Evolutionary conservation across 2,797 vertebrate genomes (phyloP), one percentile per base, ranked within the genome.

Genomic region (Notolepis coatsorum): DNA sequence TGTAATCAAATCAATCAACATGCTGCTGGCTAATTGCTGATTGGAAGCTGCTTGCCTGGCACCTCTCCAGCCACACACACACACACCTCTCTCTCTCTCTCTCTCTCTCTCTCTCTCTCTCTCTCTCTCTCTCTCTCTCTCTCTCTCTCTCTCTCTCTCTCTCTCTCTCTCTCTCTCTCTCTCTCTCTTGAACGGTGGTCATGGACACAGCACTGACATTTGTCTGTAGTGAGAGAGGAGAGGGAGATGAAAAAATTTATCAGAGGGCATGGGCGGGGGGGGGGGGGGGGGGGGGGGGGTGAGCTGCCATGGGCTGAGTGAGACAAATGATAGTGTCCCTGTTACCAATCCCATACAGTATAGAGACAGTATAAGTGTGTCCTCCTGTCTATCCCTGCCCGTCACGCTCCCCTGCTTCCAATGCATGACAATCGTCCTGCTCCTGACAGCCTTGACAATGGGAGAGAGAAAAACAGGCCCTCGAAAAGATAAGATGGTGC

Each of bases 401-500:
- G 82, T 84, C 86, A 87, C 75, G 82, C 75, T 85, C 65, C 67
- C 59, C 45, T 68, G 82, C 78, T 61, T 79, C 72, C 85, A 90
- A 87, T 86, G 84, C 74, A 84, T 85, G 76, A 76, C 82, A 85
- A 85, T 87, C 71, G 81, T 80, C 68, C 70, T 23, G 41, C 54
- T 52, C 35, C 56, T 65, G 69, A 66, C 50, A 53, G 67, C 47
- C 57, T 35, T 38, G 51, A 79, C 69, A 80, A 80, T 62, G 79
- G 79, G 80, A 46, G 68, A 77, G 61, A 79, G 79, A 80, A 81
- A 46, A 69, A 77, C 63, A 79, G 55, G 58, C 51, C 51, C 18
- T 33, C 39, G n/a, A n/a, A n/a, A n/a, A n/a, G n/a, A n/a, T 28
- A 50, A 60, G 60, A 74, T 55, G 61, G 65, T 10, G 33, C 10